A percentile compares a stretch with the other conserved stretches of the same genome.
Conservation (phyloP, 2,113 vertebrate species). For the Melozone crissalis region DNA sequence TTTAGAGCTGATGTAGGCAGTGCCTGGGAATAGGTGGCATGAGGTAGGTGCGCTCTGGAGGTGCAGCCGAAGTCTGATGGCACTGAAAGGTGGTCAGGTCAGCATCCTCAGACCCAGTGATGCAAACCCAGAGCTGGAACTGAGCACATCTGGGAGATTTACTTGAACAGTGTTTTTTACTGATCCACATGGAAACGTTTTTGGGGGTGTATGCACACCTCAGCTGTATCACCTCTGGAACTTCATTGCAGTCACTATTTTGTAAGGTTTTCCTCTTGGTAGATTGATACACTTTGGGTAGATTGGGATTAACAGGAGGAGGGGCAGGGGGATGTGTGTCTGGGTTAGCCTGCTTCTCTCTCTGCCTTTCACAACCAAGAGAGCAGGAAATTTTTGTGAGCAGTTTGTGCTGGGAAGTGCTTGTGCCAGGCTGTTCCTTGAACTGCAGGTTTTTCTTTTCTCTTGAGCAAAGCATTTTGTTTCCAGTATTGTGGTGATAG, state of each 20-base stretch:
- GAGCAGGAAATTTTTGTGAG: background rate
- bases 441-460: background rate
- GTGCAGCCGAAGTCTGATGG: background rate
- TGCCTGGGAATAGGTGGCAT: background rate
- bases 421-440: background rate
- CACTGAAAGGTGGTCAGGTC: fast-evolving
- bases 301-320: background rate
- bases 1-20: background rate
- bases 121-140: background rate
- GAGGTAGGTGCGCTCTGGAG: background rate
- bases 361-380: background rate
- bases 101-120: fast-evolving
- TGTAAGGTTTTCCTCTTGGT: background rate
- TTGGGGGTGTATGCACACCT: fast-evolving
- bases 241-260: background rate
- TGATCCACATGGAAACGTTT: background rate
- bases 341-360: background rate
- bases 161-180: background rate
- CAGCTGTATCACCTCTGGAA: background rate
- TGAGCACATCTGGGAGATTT: background rate
- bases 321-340: fast-evolving
- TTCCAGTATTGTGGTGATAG: background rate
- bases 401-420: background rate
- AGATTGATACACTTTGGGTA: background rate
- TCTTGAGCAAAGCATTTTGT: background rate